These are phyloP conservation scores for Solea senegalensis DNA, from an alignment of 2,113 vertebrate genomes.

Conservation along the genomic window DNA sequence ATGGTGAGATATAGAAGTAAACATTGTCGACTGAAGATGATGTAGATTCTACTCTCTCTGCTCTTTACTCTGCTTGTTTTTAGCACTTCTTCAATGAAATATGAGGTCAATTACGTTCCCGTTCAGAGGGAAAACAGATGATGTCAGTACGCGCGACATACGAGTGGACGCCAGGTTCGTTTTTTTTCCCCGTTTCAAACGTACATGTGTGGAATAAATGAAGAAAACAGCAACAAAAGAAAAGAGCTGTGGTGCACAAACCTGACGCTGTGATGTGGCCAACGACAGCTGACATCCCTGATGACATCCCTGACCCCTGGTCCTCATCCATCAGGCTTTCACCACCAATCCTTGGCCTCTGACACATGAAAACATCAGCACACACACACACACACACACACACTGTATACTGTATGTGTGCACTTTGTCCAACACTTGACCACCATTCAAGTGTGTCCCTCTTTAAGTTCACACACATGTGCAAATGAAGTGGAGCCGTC, in stretches of 20 bases:
- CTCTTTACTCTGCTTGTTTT: no score
- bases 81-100: no score
- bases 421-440: constrained; percentile 31
- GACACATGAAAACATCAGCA: constrained; percentile 39
- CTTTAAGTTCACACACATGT: neutral
- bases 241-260: constrained; percentile 3
- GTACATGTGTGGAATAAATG: neutral
- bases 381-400: constrained; percentile 23
- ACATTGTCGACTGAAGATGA: no score
- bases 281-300: constrained; percentile 73
- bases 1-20: no score
- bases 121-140: no score
- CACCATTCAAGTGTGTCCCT: constrained; percentile 6
- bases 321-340: constrained; percentile 74
- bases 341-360: constrained; percentile 58
- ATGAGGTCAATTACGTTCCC: no score
- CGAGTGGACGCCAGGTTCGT: no score
- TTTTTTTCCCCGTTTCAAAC: no score
- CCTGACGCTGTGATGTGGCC: constrained; percentile 39
- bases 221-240: constrained; percentile 31
- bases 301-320: constrained; percentile 69
- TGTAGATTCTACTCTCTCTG: no score
- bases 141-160: no score
- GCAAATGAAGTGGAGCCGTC: constrained; percentile 28
- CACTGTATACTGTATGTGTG: constrained; percentile 13